These are phyloP conservation scores for Diploptera punctata DNA, from an alignment of 2,888 invertebrate genomes.

Conservation along the genomic window DNA sequence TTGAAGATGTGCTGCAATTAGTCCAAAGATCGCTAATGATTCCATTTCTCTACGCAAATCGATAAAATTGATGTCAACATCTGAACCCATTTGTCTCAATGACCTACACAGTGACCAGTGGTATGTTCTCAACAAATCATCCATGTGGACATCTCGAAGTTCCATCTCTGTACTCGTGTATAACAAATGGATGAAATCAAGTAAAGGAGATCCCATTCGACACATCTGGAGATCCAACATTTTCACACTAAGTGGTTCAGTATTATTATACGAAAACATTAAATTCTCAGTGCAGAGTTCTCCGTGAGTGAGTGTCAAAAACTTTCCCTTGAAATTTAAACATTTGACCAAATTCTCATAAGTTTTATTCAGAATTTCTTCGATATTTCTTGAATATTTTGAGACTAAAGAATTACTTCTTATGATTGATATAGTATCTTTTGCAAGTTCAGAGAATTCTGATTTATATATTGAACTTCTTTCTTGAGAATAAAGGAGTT, in stretches of 20 bases:
- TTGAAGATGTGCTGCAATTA: slow-evolving; percentile 3
- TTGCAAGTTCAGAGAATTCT: background rate
- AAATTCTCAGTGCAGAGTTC: slow-evolving; percentile 7
- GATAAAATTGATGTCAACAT: background rate
- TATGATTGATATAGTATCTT: background rate
- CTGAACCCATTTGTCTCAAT: background rate
- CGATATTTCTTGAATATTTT: background rate
- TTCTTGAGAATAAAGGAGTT: background rate
- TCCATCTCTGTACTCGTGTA: slow-evolving; percentile 33
- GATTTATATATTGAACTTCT: background rate
- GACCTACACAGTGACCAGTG: slow-evolving; percentile 13
- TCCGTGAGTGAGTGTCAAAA: slow-evolving; percentile 7
- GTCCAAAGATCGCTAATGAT: background rate
- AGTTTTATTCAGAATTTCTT: background rate
- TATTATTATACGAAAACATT: background rate
- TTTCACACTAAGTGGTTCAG: background rate
- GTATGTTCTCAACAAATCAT: slow-evolving; percentile 28
- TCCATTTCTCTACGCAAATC: slow-evolving; percentile 11
- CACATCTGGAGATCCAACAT: slow-evolving; percentile 36
- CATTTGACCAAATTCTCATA: background rate
- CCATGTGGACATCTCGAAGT: slow-evolving; percentile 22
- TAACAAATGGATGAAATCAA: slow-evolving; percentile 33
- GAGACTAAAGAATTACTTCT: background rate
- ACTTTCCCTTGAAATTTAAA: background rate
- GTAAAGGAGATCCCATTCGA: slow-evolving; percentile 28